Evolutionary conservation across 2,797 vertebrate species (phyloP).

Genomic region (Antrozous pallidus): DNA sequence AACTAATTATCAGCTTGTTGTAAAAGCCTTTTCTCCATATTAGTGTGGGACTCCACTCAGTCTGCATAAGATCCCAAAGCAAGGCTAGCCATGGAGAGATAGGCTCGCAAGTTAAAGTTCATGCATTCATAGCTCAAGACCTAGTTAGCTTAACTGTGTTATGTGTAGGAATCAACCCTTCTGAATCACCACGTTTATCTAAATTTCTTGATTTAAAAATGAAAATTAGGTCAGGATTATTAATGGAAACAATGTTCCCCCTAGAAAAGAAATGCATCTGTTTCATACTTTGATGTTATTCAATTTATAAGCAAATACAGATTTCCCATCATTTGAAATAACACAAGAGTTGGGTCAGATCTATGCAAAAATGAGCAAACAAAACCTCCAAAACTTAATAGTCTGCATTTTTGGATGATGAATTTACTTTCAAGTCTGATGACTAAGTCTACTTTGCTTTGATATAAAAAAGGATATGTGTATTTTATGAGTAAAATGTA

Average conservation of each 20-base stretch:
- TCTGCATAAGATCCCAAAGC: neutral
- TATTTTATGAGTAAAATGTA: neutral
- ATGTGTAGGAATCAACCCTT: neutral
- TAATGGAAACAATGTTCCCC: neutral
- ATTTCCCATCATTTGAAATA: neutral
- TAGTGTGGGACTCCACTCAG: neutral
- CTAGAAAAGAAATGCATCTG: neutral
- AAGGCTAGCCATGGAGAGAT: neutral
- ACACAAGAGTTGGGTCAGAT: neutral
- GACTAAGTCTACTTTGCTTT: neutral
- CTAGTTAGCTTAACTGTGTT: neutral
- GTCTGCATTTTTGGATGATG: neutral
- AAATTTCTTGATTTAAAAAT: neutral
- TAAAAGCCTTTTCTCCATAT: constrained; percentile 3
- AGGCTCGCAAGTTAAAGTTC: constrained; percentile 20
- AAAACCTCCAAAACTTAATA: neutral
- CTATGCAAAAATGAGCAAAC: neutral
- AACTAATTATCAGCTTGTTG: neutral
- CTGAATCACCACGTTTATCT: neutral
- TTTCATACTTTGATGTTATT: constrained; percentile 25
- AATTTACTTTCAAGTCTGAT: neutral
- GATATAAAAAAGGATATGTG: neutral
- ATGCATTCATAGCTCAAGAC: neutral
- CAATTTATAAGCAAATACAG: neutral
- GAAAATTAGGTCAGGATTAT: neutral